phyloP scores from a whole-genome alignment of 2,888 invertebrate genomes.

The Aleiodes alternator region DNA sequence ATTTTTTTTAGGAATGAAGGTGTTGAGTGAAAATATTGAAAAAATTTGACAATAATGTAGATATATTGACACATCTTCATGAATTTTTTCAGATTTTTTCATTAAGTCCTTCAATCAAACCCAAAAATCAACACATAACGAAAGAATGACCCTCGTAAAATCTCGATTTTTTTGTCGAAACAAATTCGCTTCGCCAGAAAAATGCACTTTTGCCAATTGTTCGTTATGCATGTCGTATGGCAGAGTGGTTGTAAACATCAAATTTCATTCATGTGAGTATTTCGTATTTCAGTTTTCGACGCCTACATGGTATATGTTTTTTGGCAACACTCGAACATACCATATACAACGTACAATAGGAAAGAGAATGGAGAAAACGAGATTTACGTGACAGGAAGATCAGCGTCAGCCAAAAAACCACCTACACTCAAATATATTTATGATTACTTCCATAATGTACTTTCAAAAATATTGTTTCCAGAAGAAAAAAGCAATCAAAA shows the following conservation, averaged over 20 bases:
- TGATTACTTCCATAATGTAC: not conserved
- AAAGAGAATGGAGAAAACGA: constrained; percentile 22
- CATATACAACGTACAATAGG: constrained; percentile 34
- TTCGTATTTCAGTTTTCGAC: constrained; percentile 3
- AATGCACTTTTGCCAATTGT: constrained; percentile 10
- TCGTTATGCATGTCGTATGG: not conserved
- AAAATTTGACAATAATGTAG: too few relatives aligned
- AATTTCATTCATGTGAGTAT: constrained; percentile 28
- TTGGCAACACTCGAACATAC: not conserved
- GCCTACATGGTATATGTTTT: constrained; percentile 12
- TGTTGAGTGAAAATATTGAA: not conserved
- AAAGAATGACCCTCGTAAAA: not conserved
- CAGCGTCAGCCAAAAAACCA: not conserved
- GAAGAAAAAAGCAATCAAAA: too few relatives aligned
- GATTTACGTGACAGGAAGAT: constrained; percentile 25
- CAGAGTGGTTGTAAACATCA: not conserved
- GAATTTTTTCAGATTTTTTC: too few relatives aligned
- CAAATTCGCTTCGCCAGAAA: constrained; percentile 5
- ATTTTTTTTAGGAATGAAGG: not conserved
- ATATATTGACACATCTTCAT: too few relatives aligned
- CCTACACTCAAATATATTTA: not conserved
- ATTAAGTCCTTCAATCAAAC: not conserved
- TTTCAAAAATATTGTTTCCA: too few relatives aligned
- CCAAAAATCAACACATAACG: not conserved
- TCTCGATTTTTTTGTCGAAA: not conserved